Base-by-base conservation (phyloP, 1,140 invertebrate genomes). In the Antheraea mylitta region DNA sequence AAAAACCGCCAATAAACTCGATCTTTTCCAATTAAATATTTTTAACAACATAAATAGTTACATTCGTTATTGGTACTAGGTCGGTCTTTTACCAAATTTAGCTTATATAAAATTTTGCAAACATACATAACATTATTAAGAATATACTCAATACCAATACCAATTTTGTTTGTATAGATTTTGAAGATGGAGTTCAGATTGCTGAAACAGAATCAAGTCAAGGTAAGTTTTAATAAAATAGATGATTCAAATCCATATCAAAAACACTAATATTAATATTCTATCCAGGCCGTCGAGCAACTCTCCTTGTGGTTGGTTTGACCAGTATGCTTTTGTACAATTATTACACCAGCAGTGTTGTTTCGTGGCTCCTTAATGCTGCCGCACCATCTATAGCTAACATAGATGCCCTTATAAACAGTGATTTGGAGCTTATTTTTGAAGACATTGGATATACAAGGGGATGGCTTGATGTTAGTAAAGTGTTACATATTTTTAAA, bases 281-380 rank as follows among this genome's bases (percentile, higher is more conserved):
- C 65, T 68, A 48, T 66, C 59, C 30, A 91, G 89, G 87, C 67
- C 86, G 87, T 36, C 81, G 85, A 1, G 58, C 83, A 0, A 77
- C 85, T 5, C 81, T 91, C 0, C 77, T 89, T 0, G 83, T 90
- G 7, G 75, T 86, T 0, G 90, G 89, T 11, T 48, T 91, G 0
- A 91, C 81, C 37, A 90, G 87, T 63, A 85, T 91, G 81, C 72
- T 93, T 8, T 77, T 93, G 2, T 93, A 92, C 67, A 93, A 92
- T 78, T 93, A 92, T 76, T 93, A 93, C 73, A 93, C 92, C 2
- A 92, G 90, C 65, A 92, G 90, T 63, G 89, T 93, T 18, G 92
- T 93, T 0, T 92, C 90, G 0, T 93, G 90, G 82, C 79, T 93
- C 4, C 80, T 93, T 36, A 91, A 84, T 62, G 89, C 90, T 0